Conservation (phyloP, 2,888 invertebrate genomes). For the Pegoplata infirma region DNA sequence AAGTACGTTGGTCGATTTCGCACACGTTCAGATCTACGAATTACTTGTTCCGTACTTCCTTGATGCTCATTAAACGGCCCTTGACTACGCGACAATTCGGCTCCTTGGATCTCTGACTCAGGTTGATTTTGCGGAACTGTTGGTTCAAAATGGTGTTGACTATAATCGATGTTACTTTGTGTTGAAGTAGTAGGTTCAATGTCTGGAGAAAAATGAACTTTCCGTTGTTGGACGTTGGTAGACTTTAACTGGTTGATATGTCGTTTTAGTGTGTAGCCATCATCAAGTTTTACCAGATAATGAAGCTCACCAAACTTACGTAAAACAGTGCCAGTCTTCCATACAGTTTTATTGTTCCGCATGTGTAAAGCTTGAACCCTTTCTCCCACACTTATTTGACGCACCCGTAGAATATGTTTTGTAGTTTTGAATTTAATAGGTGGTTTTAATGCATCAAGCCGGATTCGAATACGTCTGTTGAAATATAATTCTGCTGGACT, state of each 20-base stretch:
- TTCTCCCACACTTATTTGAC: slow-evolving; percentile 45
- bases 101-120: neutral
- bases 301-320: slow-evolving; percentile 40
- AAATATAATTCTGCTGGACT: slow-evolving; percentile 53
- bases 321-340: too few species aligned
- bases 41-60: too few species aligned
- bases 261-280: slow-evolving; percentile 36
- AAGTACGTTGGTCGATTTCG: neutral
- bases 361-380: slow-evolving; percentile 29
- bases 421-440: slow-evolving; percentile 3
- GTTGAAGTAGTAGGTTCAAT: neutral
- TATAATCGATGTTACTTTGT: neutral
- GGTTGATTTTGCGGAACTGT: neutral
- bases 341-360: slow-evolving; percentile 34
- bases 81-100: too few species aligned
- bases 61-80: too few species aligned
- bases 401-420: slow-evolving; percentile 27
- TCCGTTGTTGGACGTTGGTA: slow-evolving; percentile 10
- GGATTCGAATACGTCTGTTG: slow-evolving; percentile 45
- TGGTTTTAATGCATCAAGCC: too few species aligned
- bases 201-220: slow-evolving; percentile 28
- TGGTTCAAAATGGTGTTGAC: neutral
- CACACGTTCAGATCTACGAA: too few species aligned
- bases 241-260: slow-evolving; percentile 31
- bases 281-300: slow-evolving; percentile 41